Percentiles rank a stretch among this genome's conserved stretches.
These are phyloP conservation scores for Echinops telfairi DNA, from an alignment of 2,113 vertebrate genomes.

Conservation along the genomic window DNA sequence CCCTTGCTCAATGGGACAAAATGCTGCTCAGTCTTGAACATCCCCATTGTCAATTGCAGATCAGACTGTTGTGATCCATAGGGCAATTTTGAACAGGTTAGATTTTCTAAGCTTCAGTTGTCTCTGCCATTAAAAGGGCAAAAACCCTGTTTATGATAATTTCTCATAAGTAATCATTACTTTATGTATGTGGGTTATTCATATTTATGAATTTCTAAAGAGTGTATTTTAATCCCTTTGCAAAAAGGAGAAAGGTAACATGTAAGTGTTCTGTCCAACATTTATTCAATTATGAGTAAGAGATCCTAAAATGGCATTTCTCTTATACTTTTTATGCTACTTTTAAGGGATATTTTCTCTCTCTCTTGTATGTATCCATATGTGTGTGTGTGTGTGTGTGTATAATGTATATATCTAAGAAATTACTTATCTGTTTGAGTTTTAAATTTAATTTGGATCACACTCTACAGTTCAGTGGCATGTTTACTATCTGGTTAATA, in stretches of 20 bases:
- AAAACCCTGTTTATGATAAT: neutral
- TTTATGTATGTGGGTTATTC: neutral
- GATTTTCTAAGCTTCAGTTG: neutral
- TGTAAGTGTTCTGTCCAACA: neutral
- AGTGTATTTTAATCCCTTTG: neutral
- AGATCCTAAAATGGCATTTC: neutral
- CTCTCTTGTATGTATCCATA: no score
- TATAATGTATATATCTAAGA: no score
- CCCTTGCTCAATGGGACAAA: no score
- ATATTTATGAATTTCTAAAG: neutral
- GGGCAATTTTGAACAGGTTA: neutral
- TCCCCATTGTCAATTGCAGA: no score
- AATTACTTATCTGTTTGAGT: neutral
- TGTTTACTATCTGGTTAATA: neutral
- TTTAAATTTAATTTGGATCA: slow-evolving; percentile 25
- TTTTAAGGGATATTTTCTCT: neutral
- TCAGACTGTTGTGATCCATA: no score
- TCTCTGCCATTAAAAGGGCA: neutral
- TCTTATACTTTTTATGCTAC: neutral
- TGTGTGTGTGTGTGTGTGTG: no score
- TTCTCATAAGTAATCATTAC: neutral
- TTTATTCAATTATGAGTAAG: neutral
- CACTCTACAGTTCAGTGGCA: neutral
- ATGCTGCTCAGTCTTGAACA: no score
- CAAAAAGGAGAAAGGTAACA: neutral